A percentile compares a stretch with the other conserved stretches of the same genome.
phyloP scores from a whole-genome alignment of 1,140 invertebrate genomes.

The Hyles euphorbiae region DNA sequence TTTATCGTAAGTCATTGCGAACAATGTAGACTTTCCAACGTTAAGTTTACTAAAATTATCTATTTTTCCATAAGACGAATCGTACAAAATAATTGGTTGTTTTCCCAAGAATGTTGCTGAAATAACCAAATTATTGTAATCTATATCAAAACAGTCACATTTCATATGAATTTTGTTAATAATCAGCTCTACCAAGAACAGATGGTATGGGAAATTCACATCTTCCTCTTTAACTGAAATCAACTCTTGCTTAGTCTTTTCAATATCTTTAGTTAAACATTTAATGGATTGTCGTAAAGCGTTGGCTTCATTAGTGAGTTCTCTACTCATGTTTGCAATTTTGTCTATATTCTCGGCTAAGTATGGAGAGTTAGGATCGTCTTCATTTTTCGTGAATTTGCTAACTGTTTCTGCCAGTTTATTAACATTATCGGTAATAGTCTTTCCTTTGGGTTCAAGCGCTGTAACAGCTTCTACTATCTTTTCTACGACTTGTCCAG shows the following conservation, averaged over 20 bases:
- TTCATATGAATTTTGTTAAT: slow-evolving; percentile 69
- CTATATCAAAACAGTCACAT: slow-evolving; percentile 63
- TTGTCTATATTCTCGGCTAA: slow-evolving; percentile 53
- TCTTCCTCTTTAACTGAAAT: slow-evolving; percentile 30
- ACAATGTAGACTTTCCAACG: slow-evolving; percentile 58
- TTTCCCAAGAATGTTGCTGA: slow-evolving; percentile 56
- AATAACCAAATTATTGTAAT: slow-evolving; percentile 59
- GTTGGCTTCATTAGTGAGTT: slow-evolving; percentile 57
- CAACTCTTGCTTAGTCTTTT: slow-evolving; percentile 46
- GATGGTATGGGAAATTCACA: slow-evolving; percentile 60
- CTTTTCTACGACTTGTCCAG: slow-evolving; percentile 12
- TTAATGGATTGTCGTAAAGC: slow-evolving; percentile 55
- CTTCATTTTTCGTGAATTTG: slow-evolving; percentile 26
- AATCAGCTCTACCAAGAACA: slow-evolving; percentile 62
- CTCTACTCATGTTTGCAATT: slow-evolving; percentile 59
- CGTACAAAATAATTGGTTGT: slow-evolving; percentile 56
- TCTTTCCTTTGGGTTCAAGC: slow-evolving; percentile 33
- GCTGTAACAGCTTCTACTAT: slow-evolving; percentile 21
- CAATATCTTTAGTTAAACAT: slow-evolving; percentile 49
- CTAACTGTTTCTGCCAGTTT: slow-evolving; percentile 32
- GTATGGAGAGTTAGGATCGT: slow-evolving; percentile 23
- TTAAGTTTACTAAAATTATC: slow-evolving; percentile 54
- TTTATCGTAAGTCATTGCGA: slow-evolving; percentile 69
- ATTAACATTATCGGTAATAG: slow-evolving; percentile 34
- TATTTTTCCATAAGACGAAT: slow-evolving; percentile 52